A percentile compares a stretch with the other conserved stretches of the same genome.
phyloP scores from a whole-genome alignment of 2,888 invertebrate species.

The Iphiclides podalirius region DNA sequence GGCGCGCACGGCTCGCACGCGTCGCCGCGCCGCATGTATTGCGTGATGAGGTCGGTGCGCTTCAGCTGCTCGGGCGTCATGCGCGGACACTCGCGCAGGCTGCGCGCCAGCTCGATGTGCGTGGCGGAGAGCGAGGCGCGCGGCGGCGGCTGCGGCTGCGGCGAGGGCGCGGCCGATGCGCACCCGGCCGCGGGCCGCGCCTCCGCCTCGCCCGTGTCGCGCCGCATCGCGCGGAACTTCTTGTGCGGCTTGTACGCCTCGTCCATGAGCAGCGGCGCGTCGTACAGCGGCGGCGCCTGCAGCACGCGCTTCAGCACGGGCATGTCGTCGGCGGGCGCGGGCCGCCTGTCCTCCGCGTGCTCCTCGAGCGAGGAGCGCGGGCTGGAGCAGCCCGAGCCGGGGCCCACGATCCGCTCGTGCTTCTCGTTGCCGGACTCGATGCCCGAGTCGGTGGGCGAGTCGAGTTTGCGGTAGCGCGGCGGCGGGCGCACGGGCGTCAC shows the following conservation, averaged over 20 bases:
- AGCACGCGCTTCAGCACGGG: slow-evolving; percentile 95
- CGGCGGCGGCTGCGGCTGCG: slow-evolving; percentile 76
- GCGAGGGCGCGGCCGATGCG: slow-evolving; percentile 77
- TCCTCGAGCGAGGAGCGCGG: slow-evolving; percentile 92
- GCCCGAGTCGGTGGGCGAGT: slow-evolving; percentile 95
- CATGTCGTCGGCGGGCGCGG: slow-evolving; percentile 90
- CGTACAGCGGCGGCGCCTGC: slow-evolving; percentile 94
- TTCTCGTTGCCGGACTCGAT: slow-evolving; percentile 96
- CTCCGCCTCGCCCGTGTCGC: slow-evolving; percentile 90
- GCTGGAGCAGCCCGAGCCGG: slow-evolving; percentile 90
- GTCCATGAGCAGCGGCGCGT: slow-evolving; percentile 94
- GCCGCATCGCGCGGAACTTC: slow-evolving; percentile 93
- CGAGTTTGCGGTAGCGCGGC: slow-evolving; percentile 89
- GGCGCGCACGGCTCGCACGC: slow-evolving; percentile 65
- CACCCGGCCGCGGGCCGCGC: slow-evolving; percentile 60
- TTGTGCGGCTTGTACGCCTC: slow-evolving; percentile 97
- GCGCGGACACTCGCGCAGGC: slow-evolving; percentile 94
- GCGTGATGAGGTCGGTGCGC: slow-evolving; percentile 94
- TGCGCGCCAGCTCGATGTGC: slow-evolving; percentile 93
- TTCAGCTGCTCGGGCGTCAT: slow-evolving; percentile 96
- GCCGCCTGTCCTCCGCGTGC: slow-evolving; percentile 81
- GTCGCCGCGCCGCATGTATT: slow-evolving; percentile 92
- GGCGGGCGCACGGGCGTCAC: slow-evolving; percentile 84
- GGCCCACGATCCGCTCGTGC: slow-evolving; percentile 85
- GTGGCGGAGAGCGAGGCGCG: slow-evolving; percentile 87